Conservation (phyloP, 2,888 invertebrate species). For the Drosophila cognata region DNA sequence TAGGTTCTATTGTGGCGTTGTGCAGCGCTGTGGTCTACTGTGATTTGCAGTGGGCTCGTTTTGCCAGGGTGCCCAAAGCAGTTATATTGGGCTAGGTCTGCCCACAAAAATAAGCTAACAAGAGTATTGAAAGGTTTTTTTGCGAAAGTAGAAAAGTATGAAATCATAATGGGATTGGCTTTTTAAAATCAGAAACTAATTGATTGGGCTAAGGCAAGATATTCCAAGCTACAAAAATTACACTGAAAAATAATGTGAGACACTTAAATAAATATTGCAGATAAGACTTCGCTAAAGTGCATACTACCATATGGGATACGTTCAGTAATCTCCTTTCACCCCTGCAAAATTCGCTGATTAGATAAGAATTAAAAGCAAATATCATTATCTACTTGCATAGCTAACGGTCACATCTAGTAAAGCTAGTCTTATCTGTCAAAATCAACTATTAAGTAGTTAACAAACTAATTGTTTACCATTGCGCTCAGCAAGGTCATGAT, state of each 20-base stretch:
- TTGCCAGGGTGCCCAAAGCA: not conserved
- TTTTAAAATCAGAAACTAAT: not conserved
- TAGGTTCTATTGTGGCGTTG: conserved; percentile 15
- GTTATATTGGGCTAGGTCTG: conserved; percentile 41
- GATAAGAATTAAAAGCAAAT: conserved; percentile 6
- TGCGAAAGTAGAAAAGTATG: not conserved
- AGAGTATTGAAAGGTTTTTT: not conserved
- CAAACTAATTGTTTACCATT: not conserved
- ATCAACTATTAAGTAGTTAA: not conserved
- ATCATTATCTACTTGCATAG: not conserved
- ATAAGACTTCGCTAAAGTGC: not conserved
- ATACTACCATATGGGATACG: not conserved
- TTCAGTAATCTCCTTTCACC: not conserved
- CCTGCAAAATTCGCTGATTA: not conserved
- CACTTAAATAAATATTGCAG: not conserved
- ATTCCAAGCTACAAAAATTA: not conserved
- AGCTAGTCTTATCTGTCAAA: conserved; percentile 22
- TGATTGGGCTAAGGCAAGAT: not conserved
- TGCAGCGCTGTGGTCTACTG: conserved; percentile 41
- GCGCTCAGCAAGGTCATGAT: conserved; percentile 19
- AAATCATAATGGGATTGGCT: not conserved
- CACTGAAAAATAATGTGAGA: not conserved
- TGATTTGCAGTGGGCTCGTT: conserved; percentile 22
- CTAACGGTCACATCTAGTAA: not conserved
- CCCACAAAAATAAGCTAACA: not conserved